These are phyloP conservation scores for Orycteropus afer DNA, from an alignment of 2,113 vertebrate species.

Conservation along the genomic window DNA sequence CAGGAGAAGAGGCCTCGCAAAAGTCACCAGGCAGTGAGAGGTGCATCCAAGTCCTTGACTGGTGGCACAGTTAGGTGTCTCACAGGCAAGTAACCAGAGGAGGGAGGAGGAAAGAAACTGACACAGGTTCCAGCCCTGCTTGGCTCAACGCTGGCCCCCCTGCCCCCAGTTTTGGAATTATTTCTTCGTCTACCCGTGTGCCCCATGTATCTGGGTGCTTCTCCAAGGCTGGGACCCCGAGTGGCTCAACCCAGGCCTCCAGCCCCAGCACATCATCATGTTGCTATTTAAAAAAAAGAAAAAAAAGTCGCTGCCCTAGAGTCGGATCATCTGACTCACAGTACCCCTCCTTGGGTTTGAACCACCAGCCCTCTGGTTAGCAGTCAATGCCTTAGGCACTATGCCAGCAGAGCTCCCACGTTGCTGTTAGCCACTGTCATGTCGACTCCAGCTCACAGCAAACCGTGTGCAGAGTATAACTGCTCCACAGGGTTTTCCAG, in stretches of 20 bases:
- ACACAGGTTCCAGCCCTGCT: neutral
- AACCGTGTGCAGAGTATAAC: too few species aligned
- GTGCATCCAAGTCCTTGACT: neutral
- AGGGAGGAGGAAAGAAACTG: neutral
- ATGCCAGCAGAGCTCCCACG: too few species aligned
- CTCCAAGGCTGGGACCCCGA: neutral
- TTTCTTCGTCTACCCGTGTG: too few species aligned
- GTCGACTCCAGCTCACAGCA: too few species aligned
- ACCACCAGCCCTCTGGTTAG: too few species aligned
- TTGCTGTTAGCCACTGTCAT: too few species aligned
- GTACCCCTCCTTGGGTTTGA: too few species aligned
- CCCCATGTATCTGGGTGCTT: neutral
- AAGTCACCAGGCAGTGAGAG: neutral
- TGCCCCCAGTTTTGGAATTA: accelerated
- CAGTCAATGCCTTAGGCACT: too few species aligned
- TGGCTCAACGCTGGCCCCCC: neutral
- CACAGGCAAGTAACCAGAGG: accelerated
- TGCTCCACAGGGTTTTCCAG: too few species aligned
- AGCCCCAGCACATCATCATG: neutral
- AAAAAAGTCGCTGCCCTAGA: too few species aligned
- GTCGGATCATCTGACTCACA: too few species aligned
- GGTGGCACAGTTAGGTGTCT: neutral
- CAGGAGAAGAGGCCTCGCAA: neutral
- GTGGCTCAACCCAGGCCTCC: neutral
- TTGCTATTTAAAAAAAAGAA: too few species aligned